These are phyloP conservation scores for Microplitis mediator DNA, from an alignment of 1,140 invertebrate species.

Conservation along the genomic window DNA sequence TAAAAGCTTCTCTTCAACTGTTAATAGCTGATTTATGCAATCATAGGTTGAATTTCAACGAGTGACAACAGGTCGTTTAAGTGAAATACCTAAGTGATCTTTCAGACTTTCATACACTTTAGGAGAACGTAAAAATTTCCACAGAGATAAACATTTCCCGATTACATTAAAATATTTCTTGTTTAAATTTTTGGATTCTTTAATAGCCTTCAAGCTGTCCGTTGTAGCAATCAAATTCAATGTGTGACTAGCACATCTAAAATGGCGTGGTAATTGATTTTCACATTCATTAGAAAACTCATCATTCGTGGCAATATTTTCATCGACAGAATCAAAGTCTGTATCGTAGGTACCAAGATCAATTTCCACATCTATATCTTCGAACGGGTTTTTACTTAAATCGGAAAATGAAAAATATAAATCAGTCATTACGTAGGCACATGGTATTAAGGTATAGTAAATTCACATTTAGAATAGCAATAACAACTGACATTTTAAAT, in stretches of 20 bases:
- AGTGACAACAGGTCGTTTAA: too few species aligned
- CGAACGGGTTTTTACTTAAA: constrained; percentile 24
- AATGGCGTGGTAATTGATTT: constrained; percentile 13
- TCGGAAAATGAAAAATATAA: not conserved
- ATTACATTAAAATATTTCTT: constrained; percentile 23
- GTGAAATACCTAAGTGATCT: constrained; percentile 17
- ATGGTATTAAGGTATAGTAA: too few species aligned
- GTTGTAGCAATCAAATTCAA: constrained; percentile 20
- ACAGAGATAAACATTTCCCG: constrained; percentile 29
- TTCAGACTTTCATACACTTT: constrained; percentile 33
- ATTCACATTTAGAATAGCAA: too few species aligned
- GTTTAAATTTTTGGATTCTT: not conserved
- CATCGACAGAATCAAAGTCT: not conserved
- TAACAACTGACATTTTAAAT: too few species aligned
- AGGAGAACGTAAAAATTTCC: constrained; percentile 28
- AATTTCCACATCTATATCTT: constrained; percentile 3
- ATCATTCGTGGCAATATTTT: constrained; percentile 27
- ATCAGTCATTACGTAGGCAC: too few species aligned
- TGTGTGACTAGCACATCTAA: too few species aligned
- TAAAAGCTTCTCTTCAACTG: too few species aligned
- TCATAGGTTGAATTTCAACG: too few species aligned
- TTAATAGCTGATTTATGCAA: too few species aligned
- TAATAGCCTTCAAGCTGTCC: constrained; percentile 20
- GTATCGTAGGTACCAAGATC: constrained; percentile 21
- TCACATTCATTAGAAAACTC: constrained; percentile 21